A percentile compares a stretch with the other conserved stretches of the same genome.
These are phyloP conservation scores for Pimephales promelas DNA, from an alignment of 2,113 vertebrate genomes.

Conservation along the genomic window DNA sequence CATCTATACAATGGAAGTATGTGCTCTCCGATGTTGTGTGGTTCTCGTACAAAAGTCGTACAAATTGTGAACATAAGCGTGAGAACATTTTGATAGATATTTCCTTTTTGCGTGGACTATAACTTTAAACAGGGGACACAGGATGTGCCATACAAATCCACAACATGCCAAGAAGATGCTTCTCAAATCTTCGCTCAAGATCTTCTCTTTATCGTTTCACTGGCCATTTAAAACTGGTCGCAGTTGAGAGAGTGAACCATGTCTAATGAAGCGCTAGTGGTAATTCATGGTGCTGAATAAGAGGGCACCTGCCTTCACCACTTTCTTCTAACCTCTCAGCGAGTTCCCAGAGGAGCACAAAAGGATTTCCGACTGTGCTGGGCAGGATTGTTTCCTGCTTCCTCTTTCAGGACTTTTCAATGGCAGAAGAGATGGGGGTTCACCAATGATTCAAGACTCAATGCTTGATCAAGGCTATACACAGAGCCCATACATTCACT, in stretches of 20 bases:
- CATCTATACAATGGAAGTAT: no score
- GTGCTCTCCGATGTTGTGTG: no score
- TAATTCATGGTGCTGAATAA: conserved; percentile 21
- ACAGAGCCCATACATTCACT: conserved; percentile 22
- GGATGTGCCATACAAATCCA: no score
- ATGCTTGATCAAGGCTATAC: conserved; percentile 19
- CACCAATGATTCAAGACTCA: conserved; percentile 2
- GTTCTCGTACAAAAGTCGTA: no score
- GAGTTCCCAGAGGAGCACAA: conserved; percentile 39
- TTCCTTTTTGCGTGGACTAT: no score
- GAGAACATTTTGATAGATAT: no score
- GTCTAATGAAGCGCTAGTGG: conserved; percentile 15
- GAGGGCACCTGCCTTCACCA: conserved; percentile 34
- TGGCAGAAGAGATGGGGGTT: conserved; percentile 3
- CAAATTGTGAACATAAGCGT: no score
- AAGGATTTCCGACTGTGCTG: conserved; percentile 1
- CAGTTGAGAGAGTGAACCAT: neutral
- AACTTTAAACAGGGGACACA: no score
- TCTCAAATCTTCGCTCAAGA: no score
- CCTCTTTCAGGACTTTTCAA: conserved; percentile 33
- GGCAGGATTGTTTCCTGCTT: conserved; percentile 28
- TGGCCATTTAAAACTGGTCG: neutral
- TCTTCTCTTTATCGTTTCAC: no score
- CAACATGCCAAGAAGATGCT: no score
- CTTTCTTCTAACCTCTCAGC: conserved; percentile 31